These are phyloP conservation scores for Trilocha varians DNA, from an alignment of 2,888 invertebrate species.

Conservation along the genomic window DNA sequence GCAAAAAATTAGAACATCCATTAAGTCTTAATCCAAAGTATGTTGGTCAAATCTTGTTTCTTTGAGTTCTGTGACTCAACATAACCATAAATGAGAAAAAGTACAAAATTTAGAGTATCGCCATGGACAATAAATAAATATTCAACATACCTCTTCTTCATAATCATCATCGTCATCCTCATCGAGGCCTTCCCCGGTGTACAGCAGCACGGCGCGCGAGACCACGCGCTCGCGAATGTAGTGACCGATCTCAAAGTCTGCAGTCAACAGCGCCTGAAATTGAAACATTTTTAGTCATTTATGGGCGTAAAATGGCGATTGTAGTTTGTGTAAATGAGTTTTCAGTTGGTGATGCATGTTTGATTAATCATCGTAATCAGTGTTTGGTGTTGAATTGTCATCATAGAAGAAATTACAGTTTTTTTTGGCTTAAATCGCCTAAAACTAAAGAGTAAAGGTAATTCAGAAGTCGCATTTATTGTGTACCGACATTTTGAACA, in stretches of 20 bases:
- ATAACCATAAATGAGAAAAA: too few species aligned
- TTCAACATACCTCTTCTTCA: slow-evolving; percentile 69
- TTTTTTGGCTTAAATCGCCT: too few species aligned
- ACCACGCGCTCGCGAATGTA: slow-evolving; percentile 97
- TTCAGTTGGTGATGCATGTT: background rate
- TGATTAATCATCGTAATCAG: background rate
- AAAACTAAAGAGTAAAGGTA: too few species aligned
- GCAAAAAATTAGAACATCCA: too few species aligned
- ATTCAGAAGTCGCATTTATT: too few species aligned
- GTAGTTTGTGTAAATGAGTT: background rate
- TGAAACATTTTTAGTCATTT: background rate
- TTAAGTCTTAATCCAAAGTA: too few species aligned
- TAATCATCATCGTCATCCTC: slow-evolving; percentile 85
- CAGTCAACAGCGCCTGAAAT: slow-evolving; percentile 81
- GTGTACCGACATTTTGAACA: too few species aligned
- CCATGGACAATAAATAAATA: background rate
- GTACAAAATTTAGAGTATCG: too few species aligned
- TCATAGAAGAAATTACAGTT: background rate
- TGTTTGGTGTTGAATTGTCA: background rate
- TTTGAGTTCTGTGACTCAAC: too few species aligned
- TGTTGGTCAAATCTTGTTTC: too few species aligned
- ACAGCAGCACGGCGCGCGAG: slow-evolving; percentile 97
- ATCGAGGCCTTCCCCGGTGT: slow-evolving; percentile 91
- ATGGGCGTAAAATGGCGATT: too few species aligned
- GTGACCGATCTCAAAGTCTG: slow-evolving; percentile 99